phyloP scores from a whole-genome alignment of 2,888 invertebrate genomes.

The Carabus problematicus region DNA sequence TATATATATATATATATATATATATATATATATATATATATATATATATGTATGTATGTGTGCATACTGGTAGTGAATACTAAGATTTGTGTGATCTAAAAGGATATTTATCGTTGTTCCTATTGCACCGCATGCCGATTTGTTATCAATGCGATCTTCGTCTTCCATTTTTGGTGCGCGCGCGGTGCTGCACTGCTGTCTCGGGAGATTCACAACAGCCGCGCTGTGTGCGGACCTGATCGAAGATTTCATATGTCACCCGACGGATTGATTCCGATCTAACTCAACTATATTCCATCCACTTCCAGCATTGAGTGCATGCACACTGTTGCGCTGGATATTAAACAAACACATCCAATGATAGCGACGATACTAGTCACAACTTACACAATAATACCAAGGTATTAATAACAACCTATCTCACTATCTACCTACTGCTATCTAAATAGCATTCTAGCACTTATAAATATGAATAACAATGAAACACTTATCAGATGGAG shows the following conservation, averaged over 20 bases:
- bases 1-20: too few species aligned
- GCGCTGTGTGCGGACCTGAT: constrained; percentile 4
- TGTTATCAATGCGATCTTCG: constrained; percentile 38
- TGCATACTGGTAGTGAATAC: not conserved
- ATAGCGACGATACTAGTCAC: too few species aligned
- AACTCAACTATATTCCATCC: too few species aligned
- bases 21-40: not conserved
- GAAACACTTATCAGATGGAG: too few species aligned
- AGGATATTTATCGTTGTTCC: constrained; percentile 27
- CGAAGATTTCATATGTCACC: constrained; percentile 30
- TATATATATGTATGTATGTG: not conserved
- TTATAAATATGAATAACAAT: too few species aligned
- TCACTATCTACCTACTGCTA: too few species aligned
- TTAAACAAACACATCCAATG: too few species aligned
- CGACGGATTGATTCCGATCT: constrained; percentile 24
- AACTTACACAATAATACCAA: too few species aligned
- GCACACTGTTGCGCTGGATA: too few species aligned
- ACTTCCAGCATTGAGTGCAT: too few species aligned
- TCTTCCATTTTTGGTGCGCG: constrained; percentile 31
- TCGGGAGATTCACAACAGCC: constrained; percentile 11
- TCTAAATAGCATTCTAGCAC: too few species aligned
- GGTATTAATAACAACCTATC: too few species aligned
- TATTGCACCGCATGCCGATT: constrained; percentile 23
- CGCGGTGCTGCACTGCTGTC: constrained; percentile 14
- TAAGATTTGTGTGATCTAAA: constrained; percentile 28